Evolutionary conservation across 1,140 invertebrate species (phyloP).

Genomic region (Drosophila ananassae): DNA sequence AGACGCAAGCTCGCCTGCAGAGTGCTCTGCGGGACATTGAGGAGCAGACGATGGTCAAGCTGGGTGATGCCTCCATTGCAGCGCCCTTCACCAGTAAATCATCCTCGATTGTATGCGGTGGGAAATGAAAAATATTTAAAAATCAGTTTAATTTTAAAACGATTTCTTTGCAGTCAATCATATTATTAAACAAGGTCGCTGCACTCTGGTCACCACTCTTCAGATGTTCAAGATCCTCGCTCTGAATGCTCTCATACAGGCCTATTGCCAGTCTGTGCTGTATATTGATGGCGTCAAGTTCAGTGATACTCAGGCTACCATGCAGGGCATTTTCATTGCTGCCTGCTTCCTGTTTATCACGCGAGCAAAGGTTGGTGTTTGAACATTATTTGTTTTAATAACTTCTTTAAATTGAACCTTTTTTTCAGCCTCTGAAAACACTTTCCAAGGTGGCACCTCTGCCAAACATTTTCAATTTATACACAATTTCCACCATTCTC

Average conservation of each 20-base stretch:
- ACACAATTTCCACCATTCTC: conserved; percentile 97
- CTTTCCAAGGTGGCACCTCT: conserved; percentile 97
- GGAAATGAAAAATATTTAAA: conserved; percentile 2
- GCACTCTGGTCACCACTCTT: conserved; percentile 98
- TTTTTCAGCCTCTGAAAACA: conserved; percentile 93
- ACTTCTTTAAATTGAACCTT: not conserved
- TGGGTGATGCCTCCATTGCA: conserved; percentile 99
- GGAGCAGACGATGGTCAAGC: conserved; percentile 94
- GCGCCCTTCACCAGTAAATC: conserved; percentile 99
- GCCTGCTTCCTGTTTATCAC: conserved; percentile 99
- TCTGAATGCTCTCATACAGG: conserved; percentile 98
- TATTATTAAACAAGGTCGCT: conserved; percentile 99
- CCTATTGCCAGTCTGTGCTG: conserved; percentile 99
- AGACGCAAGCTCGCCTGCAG: conserved; percentile 84
- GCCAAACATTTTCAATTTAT: conserved; percentile 99
- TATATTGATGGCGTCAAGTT: conserved; percentile 99
- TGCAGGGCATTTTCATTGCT: conserved; percentile 97
- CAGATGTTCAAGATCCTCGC: conserved; percentile 99
- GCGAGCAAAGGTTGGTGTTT: conserved; percentile 92
- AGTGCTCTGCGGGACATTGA: conserved; percentile 94
- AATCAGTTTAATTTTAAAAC: not conserved
- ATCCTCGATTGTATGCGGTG: conserved; percentile 96
- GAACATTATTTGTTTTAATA: not conserved
- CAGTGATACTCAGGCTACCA: conserved; percentile 97
- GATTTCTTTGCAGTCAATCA: conserved; percentile 93